Conservation (phyloP, 2,888 invertebrate genomes). For the Andrena flavipes region DNA sequence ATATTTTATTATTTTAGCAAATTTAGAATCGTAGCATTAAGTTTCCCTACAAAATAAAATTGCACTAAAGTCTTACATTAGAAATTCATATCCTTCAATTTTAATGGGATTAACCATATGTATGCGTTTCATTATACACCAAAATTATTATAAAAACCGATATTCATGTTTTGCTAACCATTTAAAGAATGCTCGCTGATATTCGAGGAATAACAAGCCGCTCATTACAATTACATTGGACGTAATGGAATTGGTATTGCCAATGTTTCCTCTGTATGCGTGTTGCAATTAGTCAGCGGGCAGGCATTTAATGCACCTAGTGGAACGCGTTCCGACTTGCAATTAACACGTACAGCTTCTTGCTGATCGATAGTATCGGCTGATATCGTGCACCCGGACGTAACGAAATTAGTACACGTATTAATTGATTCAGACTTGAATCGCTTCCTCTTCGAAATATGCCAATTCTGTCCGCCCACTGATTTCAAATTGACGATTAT, state of each 20-base stretch:
- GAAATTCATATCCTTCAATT: no score
- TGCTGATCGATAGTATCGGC: conserved; percentile 37
- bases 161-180: not conserved
- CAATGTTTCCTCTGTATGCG: conserved; percentile 25
- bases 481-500: not conserved
- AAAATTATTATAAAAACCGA: not conserved
- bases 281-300: conserved; percentile 43
- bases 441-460: not conserved
- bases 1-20: no score
- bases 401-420: conserved; percentile 6
- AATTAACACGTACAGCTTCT: conserved; percentile 48
- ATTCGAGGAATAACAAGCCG: conserved; percentile 15
- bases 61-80: no score
- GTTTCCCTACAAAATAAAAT: no score
- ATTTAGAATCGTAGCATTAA: no score
- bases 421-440: conserved; percentile 26
- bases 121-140: not conserved
- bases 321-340: conserved; percentile 24
- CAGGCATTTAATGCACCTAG: conserved; percentile 44
- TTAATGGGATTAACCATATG: no score
- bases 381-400: conserved; percentile 6
- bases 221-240: conserved; percentile 35
- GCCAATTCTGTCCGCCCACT: not conserved
- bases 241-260: conserved; percentile 20
- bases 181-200: conserved; percentile 7